These are phyloP conservation scores for Pristionchus maxplancki DNA, from an alignment of 2,888 invertebrate species.

Conservation along the genomic window DNA sequence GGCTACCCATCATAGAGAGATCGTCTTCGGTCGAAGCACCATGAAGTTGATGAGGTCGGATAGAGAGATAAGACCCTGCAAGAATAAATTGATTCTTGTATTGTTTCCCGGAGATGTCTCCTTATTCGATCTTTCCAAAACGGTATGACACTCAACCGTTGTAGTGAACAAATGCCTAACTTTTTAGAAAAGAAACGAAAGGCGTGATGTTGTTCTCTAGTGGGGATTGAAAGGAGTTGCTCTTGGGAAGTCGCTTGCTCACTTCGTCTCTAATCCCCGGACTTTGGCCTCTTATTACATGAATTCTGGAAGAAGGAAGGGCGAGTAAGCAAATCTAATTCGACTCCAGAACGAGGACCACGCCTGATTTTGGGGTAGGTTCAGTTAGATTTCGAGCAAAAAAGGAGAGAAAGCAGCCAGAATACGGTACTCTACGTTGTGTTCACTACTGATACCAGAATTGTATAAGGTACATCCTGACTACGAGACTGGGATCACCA, in stretches of 20 bases:
- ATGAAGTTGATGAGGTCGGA: slow-evolving; percentile 69
- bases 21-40: slow-evolving; percentile 55
- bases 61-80: slow-evolving; percentile 66
- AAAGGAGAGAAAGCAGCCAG: background rate
- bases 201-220: background rate
- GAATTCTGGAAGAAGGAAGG: background rate
- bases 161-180: background rate
- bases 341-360: background rate
- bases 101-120: background rate
- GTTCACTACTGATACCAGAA: no score
- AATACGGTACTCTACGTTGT: no score
- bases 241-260: slow-evolving; percentile 17
- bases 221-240: slow-evolving; percentile 13
- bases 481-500: no score
- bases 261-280: background rate
- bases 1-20: background rate
- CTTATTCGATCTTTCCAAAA: no score
- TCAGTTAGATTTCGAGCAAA: background rate
- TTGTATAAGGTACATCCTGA: no score
- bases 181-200: background rate
- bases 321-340: background rate
- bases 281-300: slow-evolving; percentile 38
- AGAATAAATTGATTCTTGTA: background rate
- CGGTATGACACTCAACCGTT: no score
- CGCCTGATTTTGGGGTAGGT: background rate